A percentile compares a stretch with the other conserved stretches of the same genome.
Conservation (phyloP, 2,888 invertebrate species). For the Ophion ventricosus region DNA sequence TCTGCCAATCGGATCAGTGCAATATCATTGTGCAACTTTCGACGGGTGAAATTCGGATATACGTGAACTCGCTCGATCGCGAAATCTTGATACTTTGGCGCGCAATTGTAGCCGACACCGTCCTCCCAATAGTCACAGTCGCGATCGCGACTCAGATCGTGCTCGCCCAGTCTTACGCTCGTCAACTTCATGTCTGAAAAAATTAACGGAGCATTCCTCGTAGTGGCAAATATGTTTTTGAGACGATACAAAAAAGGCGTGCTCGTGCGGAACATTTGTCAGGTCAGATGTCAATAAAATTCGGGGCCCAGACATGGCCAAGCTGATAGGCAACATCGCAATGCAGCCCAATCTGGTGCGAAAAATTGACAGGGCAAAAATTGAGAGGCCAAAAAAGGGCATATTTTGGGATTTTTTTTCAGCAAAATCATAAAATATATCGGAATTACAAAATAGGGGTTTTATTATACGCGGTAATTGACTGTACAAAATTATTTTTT, state of each 20-base stretch:
- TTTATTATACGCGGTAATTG: no score
- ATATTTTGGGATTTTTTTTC: no score
- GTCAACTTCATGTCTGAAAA: slow-evolving; percentile 62
- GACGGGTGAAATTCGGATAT: slow-evolving; percentile 69
- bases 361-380: not conserved
- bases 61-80: slow-evolving; percentile 61
- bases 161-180: slow-evolving; percentile 74
- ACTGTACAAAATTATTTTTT: no score
- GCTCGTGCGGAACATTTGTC: no score
- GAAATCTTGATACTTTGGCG: slow-evolving; percentile 72
- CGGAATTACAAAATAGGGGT: no score
- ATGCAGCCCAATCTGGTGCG: not conserved
- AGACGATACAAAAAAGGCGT: no score
- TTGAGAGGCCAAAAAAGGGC: no score
- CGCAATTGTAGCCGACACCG: slow-evolving; percentile 68
- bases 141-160: slow-evolving; percentile 68
- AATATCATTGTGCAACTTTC: slow-evolving; percentile 71
- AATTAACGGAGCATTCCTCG: not conserved
- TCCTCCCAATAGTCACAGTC: slow-evolving; percentile 71
- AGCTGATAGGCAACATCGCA: no score
- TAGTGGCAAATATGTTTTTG: not conserved
- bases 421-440: no score
- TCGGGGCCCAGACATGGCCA: no score
- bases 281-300: no score
- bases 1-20: slow-evolving; percentile 70